These are phyloP conservation scores for Dinoponera quadriceps DNA, from an alignment of 1,140 invertebrate genomes.

Conservation along the genomic window DNA sequence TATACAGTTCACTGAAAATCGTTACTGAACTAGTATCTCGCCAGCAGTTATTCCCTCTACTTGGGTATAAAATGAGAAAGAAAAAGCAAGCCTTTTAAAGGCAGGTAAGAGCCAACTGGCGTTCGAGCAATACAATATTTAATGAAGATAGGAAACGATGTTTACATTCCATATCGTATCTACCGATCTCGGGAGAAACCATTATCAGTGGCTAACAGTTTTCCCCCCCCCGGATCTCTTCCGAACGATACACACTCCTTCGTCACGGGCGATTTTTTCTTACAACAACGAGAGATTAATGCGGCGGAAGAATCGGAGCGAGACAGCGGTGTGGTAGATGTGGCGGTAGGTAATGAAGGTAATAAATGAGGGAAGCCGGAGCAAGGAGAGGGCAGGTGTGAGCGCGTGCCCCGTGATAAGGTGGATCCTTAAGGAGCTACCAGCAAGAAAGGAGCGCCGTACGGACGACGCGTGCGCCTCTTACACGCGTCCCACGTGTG, in stretches of 20 bases:
- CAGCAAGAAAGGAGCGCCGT: conserved; percentile 41
- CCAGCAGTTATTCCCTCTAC: too few species aligned
- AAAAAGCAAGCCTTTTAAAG: too few species aligned
- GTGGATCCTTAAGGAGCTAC: conserved; percentile 47
- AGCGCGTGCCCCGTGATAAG: conserved; percentile 63
- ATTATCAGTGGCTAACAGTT: too few species aligned
- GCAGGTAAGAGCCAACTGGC: too few species aligned
- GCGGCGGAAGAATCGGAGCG: conserved; percentile 40
- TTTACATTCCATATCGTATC: too few species aligned
- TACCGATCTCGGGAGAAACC: too few species aligned
- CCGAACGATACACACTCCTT: neutral
- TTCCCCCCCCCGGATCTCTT: neutral
- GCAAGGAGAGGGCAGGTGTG: conserved; percentile 59
- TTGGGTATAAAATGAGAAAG: too few species aligned
- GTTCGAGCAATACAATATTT: too few species aligned
- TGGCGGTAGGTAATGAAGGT: conserved; percentile 61
- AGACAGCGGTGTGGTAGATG: conserved; percentile 30
- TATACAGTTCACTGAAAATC: too few species aligned
- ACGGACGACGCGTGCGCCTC: conserved; percentile 15
- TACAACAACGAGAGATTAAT: conserved; percentile 57
- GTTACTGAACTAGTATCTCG: too few species aligned
- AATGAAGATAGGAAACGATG: too few species aligned
- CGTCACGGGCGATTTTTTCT: conserved; percentile 20
- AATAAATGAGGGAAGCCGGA: conserved; percentile 57
- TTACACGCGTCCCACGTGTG: conserved; percentile 3